phyloP scores from a whole-genome alignment of 2,797 vertebrate genomes.

The Myotis myotis region DNA sequence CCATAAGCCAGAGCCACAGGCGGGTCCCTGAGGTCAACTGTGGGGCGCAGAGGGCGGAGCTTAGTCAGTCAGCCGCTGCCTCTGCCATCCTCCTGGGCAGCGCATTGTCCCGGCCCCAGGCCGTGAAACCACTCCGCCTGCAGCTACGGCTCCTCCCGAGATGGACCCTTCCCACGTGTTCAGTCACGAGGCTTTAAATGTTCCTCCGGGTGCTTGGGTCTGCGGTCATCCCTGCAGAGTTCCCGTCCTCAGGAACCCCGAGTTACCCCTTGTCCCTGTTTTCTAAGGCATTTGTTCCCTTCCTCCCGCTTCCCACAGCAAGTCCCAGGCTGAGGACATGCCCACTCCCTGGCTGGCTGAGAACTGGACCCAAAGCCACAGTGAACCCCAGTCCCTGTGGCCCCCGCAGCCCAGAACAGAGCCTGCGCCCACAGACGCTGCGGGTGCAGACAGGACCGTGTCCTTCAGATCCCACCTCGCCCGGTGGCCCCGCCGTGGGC shows the following conservation, averaged over 20 bases:
- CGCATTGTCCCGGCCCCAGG: neutral
- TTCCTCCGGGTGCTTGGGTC: neutral
- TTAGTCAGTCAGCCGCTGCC: neutral
- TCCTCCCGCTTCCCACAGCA: rapidly evolving
- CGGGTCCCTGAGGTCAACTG: neutral
- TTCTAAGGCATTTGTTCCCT: neutral
- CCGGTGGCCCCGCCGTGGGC: neutral
- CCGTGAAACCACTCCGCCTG: neutral
- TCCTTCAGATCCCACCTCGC: neutral
- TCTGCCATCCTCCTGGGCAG: neutral
- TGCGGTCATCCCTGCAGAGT: neutral
- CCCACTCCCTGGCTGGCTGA: neutral
- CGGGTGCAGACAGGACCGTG: neutral
- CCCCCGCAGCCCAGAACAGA: neutral
- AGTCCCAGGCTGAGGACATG: rapidly evolving
- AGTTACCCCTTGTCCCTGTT: neutral
- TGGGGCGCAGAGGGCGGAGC: neutral
- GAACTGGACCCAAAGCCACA: too few species aligned
- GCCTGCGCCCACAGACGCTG: neutral
- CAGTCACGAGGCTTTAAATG: rapidly evolving
- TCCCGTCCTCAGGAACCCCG: neutral
- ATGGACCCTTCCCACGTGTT: neutral
- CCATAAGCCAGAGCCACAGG: neutral
- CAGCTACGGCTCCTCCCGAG: neutral
- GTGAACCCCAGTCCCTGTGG: too few species aligned